Percentiles rank a stretch among this genome's conserved stretches.
phyloP scores from a whole-genome alignment of 2,888 invertebrate genomes.

The Lasioglossum leucozonium region DNA sequence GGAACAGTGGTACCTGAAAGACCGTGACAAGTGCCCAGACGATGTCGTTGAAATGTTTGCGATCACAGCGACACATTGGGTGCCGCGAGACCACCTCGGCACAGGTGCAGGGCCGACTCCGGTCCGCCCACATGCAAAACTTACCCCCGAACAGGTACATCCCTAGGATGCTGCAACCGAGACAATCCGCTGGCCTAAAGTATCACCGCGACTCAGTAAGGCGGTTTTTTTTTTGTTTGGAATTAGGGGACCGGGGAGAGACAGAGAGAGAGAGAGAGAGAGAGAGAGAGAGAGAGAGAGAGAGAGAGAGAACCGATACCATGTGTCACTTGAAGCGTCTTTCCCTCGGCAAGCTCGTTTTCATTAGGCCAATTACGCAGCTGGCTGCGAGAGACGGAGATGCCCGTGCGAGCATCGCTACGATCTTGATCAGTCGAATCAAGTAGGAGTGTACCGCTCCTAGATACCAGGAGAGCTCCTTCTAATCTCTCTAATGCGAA shows the following conservation, averaged over 20 bases:
- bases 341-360: neutral
- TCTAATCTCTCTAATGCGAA: too few species aligned
- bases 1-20: slow-evolving; percentile 91
- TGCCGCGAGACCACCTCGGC: slow-evolving; percentile 95
- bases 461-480: neutral
- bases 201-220: slow-evolving; percentile 73
- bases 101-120: slow-evolving; percentile 95
- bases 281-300: too few species aligned
- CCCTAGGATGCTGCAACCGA: slow-evolving; percentile 96
- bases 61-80: slow-evolving; percentile 97
- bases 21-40: slow-evolving; percentile 99
- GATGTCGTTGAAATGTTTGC: slow-evolving; percentile 99
- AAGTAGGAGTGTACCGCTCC: neutral
- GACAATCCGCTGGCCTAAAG: slow-evolving; percentile 83
- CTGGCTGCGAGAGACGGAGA: neutral
- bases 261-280: too few species aligned
- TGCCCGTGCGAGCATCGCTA: neutral
- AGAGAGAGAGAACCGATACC: slow-evolving; percentile 3
- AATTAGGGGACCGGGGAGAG: neutral
- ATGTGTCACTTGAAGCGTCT: slow-evolving; percentile 37
- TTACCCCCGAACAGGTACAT: slow-evolving; percentile 99
- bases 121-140: slow-evolving; percentile 98
- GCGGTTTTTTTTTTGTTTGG: slow-evolving; percentile 13
- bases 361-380: neutral
- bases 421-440: neutral